Evolutionary conservation across 2,888 invertebrate genomes (phyloP), one percentile per base, ranked within the genome.

Genomic region (Cabera pusaria): DNA sequence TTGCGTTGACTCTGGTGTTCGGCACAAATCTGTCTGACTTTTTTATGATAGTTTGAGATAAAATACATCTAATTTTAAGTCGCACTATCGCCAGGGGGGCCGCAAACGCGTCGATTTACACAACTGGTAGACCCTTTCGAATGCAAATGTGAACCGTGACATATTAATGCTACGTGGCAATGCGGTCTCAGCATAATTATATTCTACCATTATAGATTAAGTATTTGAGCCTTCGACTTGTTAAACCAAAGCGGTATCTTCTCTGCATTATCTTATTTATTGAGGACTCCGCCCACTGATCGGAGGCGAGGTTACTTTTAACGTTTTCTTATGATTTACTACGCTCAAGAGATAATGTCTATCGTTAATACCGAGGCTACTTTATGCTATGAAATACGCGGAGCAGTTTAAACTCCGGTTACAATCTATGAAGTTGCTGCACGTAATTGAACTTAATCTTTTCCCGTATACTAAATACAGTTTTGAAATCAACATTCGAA

Each of bases 261-360:
- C 63, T 49, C 49, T 43, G 54, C 52, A 53, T 58, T 66, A 67
- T 71, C 65, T 65, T 68, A 70, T 78, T 77, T 77, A 76, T 75
- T 57, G 59, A 52, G 32, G 44, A 49, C 54, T 27, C 63, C 70
- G 61, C 71, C 73, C 60, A 70, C 71, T 52, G 52, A 49, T 56
- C 59, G 60, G 53, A 58, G 56, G 61, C 46, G 47, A 52, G 45
- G 60, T 49, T 52, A 66, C 52, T 62, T 66, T 67, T 61, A 69
- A 66, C 64, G 65, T 64, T 70, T 72, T 71, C 69, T 64, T 74
- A 79, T 83, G 76, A 80, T 83, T 77, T 76, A 77, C 68, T 68
- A 46, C 48, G 47, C 50, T 59, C 52, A 42, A 40, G 46, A 48
- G 46, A 59, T 59, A 57, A 57, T 50, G 50, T 73, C 71, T 63